A percentile compares a stretch with the other conserved stretches of the same genome.
Conservation (phyloP, 2,797 vertebrate genomes). For the Gorsachius magnificus region DNA sequence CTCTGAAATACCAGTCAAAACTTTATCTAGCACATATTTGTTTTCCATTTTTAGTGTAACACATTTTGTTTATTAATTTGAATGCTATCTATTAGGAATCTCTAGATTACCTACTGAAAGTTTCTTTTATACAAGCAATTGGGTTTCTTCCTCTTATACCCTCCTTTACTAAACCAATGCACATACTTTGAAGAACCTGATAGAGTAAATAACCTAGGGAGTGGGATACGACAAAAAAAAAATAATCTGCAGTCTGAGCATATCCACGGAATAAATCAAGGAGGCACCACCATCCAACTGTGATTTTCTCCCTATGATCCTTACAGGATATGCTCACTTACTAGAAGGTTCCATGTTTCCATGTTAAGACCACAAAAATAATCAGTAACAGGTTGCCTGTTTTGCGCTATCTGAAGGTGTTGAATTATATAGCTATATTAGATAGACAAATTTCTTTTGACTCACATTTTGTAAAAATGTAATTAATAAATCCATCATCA, state of each 20-base stretch:
- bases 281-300: neutral
- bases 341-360: neutral
- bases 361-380: neutral
- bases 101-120: neutral
- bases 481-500: conserved; percentile 54
- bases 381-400: neutral
- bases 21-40: neutral
- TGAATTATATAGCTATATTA: conserved; percentile 6
- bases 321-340: neutral
- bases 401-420: neutral
- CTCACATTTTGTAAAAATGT: conserved; percentile 16
- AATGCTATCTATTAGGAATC: neutral
- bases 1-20: neutral
- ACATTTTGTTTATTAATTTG: neutral
- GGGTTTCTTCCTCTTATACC: neutral
- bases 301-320: neutral
- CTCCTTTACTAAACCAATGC: neutral
- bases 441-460: conserved; percentile 29
- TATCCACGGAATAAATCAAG: neutral
- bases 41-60: neutral
- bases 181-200: neutral
- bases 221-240: neutral
- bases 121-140: neutral
- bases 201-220: neutral
- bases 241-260: neutral